Evolutionary conservation across 2,888 invertebrate genomes (phyloP).

Genomic region (Caenorhabditis sp.): DNA sequence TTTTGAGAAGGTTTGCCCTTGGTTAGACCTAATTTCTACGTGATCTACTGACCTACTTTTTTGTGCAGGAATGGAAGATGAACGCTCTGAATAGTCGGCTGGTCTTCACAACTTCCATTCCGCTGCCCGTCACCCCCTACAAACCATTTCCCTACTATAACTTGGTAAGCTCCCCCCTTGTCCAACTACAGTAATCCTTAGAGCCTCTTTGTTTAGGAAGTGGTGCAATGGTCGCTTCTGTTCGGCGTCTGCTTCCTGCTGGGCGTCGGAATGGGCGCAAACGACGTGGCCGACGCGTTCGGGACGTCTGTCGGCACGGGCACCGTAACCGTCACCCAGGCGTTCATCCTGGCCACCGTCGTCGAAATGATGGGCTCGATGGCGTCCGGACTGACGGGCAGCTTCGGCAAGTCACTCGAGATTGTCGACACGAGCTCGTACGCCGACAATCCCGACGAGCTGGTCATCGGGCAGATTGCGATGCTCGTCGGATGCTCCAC

Average conservation of each 20-base stretch:
- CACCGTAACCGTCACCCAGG: conserved; percentile 87
- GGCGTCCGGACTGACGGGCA: conserved; percentile 86
- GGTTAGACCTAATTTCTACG: no score
- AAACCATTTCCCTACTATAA: conserved; percentile 47
- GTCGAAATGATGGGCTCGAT: conserved; percentile 96
- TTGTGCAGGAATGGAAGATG: conserved; percentile 22
- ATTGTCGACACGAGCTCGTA: conserved; percentile 91
- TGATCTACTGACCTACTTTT: no score
- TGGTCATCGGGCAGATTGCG: conserved; percentile 93
- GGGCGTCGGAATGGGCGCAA: conserved; percentile 90
- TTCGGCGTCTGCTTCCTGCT: conserved; percentile 53
- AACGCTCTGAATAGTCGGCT: conserved; percentile 10
- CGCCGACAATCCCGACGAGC: conserved; percentile 86
- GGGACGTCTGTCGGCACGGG: conserved; percentile 83
- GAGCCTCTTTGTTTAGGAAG: conserved; percentile 25
- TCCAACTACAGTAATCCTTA: background rate
- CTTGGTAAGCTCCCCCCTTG: conserved; percentile 18
- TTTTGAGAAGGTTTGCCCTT: no score
- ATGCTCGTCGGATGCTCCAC: conserved; percentile 87
- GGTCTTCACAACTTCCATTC: background rate
- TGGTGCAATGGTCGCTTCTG: conserved; percentile 51
- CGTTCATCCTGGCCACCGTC: conserved; percentile 93
- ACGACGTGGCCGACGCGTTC: conserved; percentile 98
- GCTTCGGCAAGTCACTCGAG: conserved; percentile 26
- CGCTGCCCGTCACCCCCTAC: background rate